Base-by-base conservation (phyloP, 1,140 invertebrate genomes). In the Aphelinus atriplicis region DNA sequence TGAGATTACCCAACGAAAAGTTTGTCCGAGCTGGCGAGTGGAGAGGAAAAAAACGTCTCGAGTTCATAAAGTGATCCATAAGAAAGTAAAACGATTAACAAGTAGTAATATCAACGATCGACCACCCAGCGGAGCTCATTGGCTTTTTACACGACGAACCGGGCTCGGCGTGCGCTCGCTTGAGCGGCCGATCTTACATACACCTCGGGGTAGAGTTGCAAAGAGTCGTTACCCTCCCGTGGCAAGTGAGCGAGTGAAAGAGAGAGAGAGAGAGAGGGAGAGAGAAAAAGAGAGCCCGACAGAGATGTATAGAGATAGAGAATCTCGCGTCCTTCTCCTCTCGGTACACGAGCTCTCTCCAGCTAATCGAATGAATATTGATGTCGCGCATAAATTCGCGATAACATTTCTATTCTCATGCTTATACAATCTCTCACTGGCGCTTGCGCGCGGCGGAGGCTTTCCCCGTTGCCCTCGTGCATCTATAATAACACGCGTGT, bases 371-470 rank as follows among this genome's bases (percentile, higher is more conserved):
- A 76, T 63, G 70, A 72, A 72, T 76, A 76, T 60, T 26, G 45
- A 63, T 68, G 64, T 68, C 60, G 50, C 10, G 62, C 53, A 63
- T 76, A 76, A 72, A 76, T 73, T 64, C 7, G 47, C 62, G 65
- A 73, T 77, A 77, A 77, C 75, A 56, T 73, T 73, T 77, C 75
- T 77, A 77, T 73, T 77, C 70, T 76, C 67, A 5, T 46, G 53
- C 26, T 26, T 26, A 26, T 26, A 26, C 26, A 26, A 26, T 26
- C 26, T 26, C 26, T 26, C 26, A 26, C 26, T 26, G 26, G 26
- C 26, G 26, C 26, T 26, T 26, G 26, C 26, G 26, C 26, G 26
- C 26, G 26, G 26, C 26, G 26, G 26, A 26, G 26, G 26, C 26
- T 26, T 26, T 26, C 26, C 26, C 26, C 26, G 26, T 26, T 26